These are phyloP conservation scores for Scaptomyza caliginosa DNA, from an alignment of 2,888 invertebrate genomes.

Conservation along the genomic window DNA sequence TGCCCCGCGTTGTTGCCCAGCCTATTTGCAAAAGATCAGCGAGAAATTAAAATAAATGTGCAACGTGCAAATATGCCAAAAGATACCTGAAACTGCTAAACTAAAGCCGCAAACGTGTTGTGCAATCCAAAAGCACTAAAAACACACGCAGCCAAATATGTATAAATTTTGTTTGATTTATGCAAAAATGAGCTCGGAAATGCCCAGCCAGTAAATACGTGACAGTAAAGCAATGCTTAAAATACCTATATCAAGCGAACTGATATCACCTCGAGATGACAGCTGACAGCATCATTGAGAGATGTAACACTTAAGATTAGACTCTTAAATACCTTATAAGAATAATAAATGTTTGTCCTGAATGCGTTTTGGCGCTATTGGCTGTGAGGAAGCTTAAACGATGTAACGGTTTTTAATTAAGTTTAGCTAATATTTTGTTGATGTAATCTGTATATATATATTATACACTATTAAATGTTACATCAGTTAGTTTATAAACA, in stretches of 20 bases:
- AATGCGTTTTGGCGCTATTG: neutral
- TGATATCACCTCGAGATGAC: slow-evolving; percentile 9
- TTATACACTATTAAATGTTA: neutral
- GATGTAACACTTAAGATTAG: neutral
- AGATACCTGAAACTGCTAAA: slow-evolving; percentile 26
- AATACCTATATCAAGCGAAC: neutral
- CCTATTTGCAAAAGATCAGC: slow-evolving; percentile 63
- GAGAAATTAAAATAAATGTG: slow-evolving; percentile 75
- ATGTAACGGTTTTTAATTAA: no score
- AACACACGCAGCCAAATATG: slow-evolving; percentile 17
- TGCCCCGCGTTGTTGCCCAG: slow-evolving; percentile 25
- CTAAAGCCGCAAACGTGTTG: slow-evolving; percentile 42
- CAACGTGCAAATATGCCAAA: slow-evolving; percentile 73
- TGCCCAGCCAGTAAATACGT: slow-evolving; percentile 34
- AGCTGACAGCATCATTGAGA: neutral
- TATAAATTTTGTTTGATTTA: slow-evolving; percentile 47
- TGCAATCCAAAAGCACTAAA: slow-evolving; percentile 19
- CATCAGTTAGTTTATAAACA: neutral
- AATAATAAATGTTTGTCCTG: neutral
- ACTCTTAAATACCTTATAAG: neutral
- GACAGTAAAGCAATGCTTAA: slow-evolving; percentile 35
- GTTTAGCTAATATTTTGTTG: neutral
- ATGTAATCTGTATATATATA: neutral
- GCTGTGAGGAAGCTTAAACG: neutral
- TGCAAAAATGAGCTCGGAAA: slow-evolving; percentile 47